These are phyloP conservation scores for Physella acuta DNA, from an alignment of 1,140 invertebrate genomes.

Conservation along the genomic window DNA sequence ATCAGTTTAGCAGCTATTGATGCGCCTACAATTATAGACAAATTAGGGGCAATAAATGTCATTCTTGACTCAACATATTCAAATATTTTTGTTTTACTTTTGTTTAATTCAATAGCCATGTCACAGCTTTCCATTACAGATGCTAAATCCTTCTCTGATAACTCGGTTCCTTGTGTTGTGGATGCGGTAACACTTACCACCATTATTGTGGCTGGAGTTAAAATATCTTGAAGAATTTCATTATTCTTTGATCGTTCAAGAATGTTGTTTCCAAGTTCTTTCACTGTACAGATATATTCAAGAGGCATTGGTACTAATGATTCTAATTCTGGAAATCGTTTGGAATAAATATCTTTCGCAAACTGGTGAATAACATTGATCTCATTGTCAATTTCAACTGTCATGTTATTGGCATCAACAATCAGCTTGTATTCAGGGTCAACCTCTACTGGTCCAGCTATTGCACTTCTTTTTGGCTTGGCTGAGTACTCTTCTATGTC, in stretches of 20 bases:
- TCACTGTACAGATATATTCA: conserved; percentile 93
- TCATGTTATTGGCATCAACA: conserved; percentile 94
- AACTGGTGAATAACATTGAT: conserved; percentile 92
- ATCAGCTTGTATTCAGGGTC: conserved; percentile 96
- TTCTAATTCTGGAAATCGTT: conserved; percentile 96
- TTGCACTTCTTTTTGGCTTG: conserved; percentile 63
- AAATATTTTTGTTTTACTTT: conserved; percentile 87
- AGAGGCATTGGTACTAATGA: conserved; percentile 86
- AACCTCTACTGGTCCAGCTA: conserved; percentile 85
- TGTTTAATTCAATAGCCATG: conserved; percentile 78
- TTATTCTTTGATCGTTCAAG: conserved; percentile 92
- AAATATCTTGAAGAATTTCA: conserved; percentile 86
- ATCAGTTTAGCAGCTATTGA: conserved; percentile 96
- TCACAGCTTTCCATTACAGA: conserved; percentile 91
- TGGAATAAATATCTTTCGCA: conserved; percentile 94
- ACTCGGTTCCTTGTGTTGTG: conserved; percentile 90
- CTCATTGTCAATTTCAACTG: conserved; percentile 94
- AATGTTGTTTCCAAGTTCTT: conserved; percentile 93
- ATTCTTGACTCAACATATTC: conserved; percentile 98
- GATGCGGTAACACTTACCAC: conserved; percentile 98
- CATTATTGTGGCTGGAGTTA: conserved; percentile 99
- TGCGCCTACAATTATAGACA: conserved; percentile 92
- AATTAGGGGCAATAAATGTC: conserved; percentile 98
- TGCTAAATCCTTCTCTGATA: conserved; percentile 81
- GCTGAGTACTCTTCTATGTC: conserved; percentile 76